Conservation (phyloP, 2,888 invertebrate species). For the Hyposoter didymator region DNA sequence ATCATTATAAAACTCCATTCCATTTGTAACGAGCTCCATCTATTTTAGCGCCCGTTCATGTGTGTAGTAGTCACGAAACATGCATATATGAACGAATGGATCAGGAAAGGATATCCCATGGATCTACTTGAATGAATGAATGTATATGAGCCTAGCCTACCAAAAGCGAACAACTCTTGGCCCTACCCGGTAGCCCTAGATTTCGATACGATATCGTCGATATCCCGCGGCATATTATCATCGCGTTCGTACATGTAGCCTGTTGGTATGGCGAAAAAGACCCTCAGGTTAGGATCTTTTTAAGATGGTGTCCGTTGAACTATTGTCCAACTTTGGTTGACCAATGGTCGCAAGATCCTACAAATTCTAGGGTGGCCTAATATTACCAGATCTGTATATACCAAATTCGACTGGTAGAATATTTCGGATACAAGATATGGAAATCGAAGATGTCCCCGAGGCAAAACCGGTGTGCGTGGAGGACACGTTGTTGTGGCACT, state of each 20-base stretch:
- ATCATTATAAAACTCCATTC: conserved; percentile 83
- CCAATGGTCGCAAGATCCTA: conserved; percentile 17
- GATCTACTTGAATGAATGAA: conserved; percentile 32
- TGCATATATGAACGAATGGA: conserved; percentile 45
- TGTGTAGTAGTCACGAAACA: conserved; percentile 11
- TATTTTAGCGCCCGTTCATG: conserved; percentile 81
- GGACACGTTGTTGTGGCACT: conserved; percentile 44
- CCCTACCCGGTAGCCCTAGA: conserved; percentile 58
- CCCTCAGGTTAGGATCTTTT: conserved; percentile 24
- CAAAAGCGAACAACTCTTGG: conserved; percentile 39
- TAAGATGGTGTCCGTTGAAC: conserved; percentile 36
- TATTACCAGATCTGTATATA: conserved; percentile 7
- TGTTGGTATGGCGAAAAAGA: conserved; percentile 40
- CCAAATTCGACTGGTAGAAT: conserved; percentile 18
- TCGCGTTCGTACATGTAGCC: conserved; percentile 75
- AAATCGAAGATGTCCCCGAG: conserved; percentile 53
- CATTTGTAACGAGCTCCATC: conserved; percentile 84
- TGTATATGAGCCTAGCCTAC: conserved; percentile 50
- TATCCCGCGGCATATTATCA: conserved; percentile 76
- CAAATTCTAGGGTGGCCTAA: conserved; percentile 20
- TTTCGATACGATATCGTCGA: conserved; percentile 81
- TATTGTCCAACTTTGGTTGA: conserved; percentile 28
- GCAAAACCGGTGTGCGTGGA: conserved; percentile 12
- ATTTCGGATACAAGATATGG: conserved; percentile 44
- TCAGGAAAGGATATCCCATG: conserved; percentile 38